Percentiles rank a stretch among this genome's conserved stretches.
Evolutionary conservation across 2,888 invertebrate species (phyloP).

Genomic region (Sialis lutaria): DNA sequence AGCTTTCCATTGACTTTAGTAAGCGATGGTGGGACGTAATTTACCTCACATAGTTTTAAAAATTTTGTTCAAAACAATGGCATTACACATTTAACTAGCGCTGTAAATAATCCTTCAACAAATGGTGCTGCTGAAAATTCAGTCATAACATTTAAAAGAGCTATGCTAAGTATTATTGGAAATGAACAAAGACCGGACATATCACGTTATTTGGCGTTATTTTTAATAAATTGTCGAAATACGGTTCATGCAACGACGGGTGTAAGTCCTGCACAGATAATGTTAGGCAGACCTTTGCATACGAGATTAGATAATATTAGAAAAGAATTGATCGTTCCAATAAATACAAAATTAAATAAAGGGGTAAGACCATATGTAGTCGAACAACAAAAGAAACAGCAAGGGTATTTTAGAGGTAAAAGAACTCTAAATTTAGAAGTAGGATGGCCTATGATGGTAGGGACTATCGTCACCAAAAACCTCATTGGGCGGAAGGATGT

Average conservation of each 20-base stretch:
- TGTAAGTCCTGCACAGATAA: conserved; percentile 1
- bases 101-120: background rate
- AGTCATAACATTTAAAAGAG: background rate
- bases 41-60: conserved; percentile 3
- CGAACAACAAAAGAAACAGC: background rate
- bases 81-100: background rate
- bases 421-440: background rate
- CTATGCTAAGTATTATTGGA: background rate
- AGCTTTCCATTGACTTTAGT: background rate
- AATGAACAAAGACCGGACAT: background rate
- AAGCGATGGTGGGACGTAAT: conserved; percentile 4
- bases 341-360: no score
- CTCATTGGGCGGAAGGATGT: background rate
- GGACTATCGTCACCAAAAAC: no score
- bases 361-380: background rate
- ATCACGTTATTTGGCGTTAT: background rate
- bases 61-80: background rate
- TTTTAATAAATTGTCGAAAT: background rate
- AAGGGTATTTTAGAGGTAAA: background rate
- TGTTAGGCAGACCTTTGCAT: conserved; percentile 1
- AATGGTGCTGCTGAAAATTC: conserved; percentile 5
- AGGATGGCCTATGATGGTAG: background rate
- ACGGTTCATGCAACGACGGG: background rate
- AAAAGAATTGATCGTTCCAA: background rate
- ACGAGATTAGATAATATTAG: background rate